Conservation (phyloP, 2,888 invertebrate genomes). For the Auanema freiburgensis region DNA sequence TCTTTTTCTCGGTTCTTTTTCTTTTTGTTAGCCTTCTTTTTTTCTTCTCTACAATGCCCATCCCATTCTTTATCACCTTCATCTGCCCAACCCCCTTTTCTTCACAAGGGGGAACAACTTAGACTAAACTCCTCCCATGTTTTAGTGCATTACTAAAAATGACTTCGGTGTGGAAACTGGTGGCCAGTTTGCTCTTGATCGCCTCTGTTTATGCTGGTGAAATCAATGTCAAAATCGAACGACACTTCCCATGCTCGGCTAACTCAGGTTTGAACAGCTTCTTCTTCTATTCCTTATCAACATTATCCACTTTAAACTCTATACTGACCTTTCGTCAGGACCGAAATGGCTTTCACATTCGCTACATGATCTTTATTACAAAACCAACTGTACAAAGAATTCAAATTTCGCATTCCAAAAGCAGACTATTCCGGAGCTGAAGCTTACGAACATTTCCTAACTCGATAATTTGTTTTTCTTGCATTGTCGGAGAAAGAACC, state of each 20-base stretch:
- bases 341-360: neutral
- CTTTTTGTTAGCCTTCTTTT: no score
- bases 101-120: neutral
- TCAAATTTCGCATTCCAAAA: no score
- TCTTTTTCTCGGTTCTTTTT: no score
- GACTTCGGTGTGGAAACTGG: constrained; percentile 11
- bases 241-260: constrained; percentile 63
- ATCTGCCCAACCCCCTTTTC: constrained; percentile 14
- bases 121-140: no score
- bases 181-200: constrained; percentile 22
- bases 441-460: no score
- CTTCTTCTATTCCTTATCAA: neutral
- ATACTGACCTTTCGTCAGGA: neutral
- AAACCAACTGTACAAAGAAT: no score
- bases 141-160: no score
- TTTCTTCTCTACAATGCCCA: neutral
- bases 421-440: no score
- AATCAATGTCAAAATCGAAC: constrained; percentile 59
- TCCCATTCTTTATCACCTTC: constrained; percentile 14
- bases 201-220: constrained; percentile 37
- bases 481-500: no score
- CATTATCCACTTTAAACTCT: neutral
- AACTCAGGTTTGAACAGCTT: constrained; percentile 48
- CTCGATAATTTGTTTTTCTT: no score
- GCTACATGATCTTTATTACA: constrained; percentile 4